Evolutionary conservation across 2,797 vertebrate genomes (phyloP), one percentile per base, ranked within the genome.

Genomic region (Bucorvus abyssinicus): DNA sequence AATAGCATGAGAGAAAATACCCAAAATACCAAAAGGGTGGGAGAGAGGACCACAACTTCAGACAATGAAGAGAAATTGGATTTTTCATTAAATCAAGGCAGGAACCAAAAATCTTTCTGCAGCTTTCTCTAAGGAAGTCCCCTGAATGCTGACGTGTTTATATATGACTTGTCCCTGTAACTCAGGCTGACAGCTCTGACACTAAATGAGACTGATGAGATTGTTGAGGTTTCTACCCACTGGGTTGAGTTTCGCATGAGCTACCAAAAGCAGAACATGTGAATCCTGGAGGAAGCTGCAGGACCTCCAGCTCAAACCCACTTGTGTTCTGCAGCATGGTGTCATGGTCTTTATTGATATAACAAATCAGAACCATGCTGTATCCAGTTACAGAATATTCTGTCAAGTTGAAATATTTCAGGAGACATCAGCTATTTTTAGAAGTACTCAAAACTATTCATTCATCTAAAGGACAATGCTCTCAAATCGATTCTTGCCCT

Each of bases 291-390:
- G 22, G 34, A 30, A 21, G 32, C 23, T 3, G 14, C 21, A 42
- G 32, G 42, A 84, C 11, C 17, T 42, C 12, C 44, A 71, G 56
- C 34, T 63, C 61, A 71, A 40, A 59, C 9, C 23, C 19, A 22
- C 18, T 8, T 27, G 12, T 0, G 0, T 44, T 55, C 42, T 9
- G 24, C 38, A 40, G 38, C 38, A 40, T 82, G 1, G 22, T 44
- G 12, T 36, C 44, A 40, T 38, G 32, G 36, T 10, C 59, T 61
- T 16, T 3, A 47, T 0, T 21, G 10, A 44, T 21, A 10, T 0
- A 57, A 7, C 23, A 82, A 55, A 69, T 23, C 56, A 40, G 36
- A 67, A 52, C 15, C 6, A 32, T 49, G 76, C 27, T n/a, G 3
- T 19, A 40, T 16, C n/a, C n/a, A 16, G 8, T 44, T 50, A 36